A percentile compares a stretch with the other conserved stretches of the same genome.
Evolutionary conservation across 2,797 vertebrate genomes (phyloP).

Genomic region (Scolopax rusticola): DNA sequence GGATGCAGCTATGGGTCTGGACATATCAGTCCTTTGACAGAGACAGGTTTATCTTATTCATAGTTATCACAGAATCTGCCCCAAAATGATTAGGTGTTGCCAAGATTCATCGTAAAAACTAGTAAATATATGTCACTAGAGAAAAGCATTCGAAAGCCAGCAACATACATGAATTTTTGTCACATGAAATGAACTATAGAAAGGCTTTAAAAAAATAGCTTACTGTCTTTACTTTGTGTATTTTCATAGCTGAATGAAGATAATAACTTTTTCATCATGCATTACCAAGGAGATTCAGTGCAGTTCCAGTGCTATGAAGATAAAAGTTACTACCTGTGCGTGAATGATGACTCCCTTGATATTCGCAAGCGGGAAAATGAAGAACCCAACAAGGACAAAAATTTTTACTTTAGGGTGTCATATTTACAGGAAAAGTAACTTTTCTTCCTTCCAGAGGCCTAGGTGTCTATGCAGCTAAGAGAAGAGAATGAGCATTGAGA

Average conservation of each 20-base stretch:
- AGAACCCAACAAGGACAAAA: not conserved
- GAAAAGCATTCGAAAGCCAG: not conserved
- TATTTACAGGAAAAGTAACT: not conserved
- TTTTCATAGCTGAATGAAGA: constrained; percentile 53
- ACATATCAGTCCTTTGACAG: not conserved
- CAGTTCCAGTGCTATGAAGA: constrained; percentile 59
- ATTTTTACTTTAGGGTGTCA: constrained; percentile 50
- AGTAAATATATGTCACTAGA: not conserved
- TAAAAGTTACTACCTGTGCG: constrained; percentile 26
- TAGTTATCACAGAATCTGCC: not conserved
- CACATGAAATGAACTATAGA: not conserved
- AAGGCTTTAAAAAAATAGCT: not conserved
- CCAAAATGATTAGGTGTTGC: not conserved
- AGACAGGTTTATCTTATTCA: not conserved
- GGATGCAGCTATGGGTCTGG: not conserved
- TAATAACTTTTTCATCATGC: constrained; percentile 65
- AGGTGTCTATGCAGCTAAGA: not conserved
- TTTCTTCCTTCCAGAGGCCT: not conserved
- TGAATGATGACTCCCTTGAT: not conserved
- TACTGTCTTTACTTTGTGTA: not conserved
- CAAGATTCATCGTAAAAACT: not conserved
- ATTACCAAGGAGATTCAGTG: constrained; percentile 47
- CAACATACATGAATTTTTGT: not conserved
- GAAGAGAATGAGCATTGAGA: not conserved
- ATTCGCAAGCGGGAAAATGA: constrained; percentile 13